Percentiles rank a stretch among this genome's conserved stretches.
phyloP scores from a whole-genome alignment of 35 echinoderm and acorn worm species.

The Diadema setosum region DNA sequence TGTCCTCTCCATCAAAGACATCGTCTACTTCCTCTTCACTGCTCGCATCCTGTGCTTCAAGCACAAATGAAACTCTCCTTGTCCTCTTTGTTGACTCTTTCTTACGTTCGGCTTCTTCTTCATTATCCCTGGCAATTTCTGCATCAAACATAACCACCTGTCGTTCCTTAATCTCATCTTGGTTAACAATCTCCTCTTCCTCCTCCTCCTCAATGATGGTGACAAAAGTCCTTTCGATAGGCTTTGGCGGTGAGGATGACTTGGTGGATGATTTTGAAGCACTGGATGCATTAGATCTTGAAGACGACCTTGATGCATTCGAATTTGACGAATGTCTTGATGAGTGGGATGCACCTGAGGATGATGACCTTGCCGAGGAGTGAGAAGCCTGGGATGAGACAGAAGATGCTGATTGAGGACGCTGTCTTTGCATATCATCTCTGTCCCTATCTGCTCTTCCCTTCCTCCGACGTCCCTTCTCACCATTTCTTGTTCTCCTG shows the following conservation, averaged over 20 bases:
- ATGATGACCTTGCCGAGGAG: background rate
- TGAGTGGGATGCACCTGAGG: background rate
- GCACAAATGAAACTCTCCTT: background rate
- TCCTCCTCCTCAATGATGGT: conserved; percentile 2
- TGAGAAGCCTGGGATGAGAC: background rate
- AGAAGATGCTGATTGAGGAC: background rate
- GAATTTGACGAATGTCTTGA: background rate
- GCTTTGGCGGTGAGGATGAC: background rate
- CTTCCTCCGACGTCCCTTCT: background rate
- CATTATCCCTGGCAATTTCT: background rate
- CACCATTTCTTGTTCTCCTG: background rate
- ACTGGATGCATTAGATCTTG: background rate
- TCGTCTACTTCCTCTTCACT: background rate
- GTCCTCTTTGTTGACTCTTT: background rate
- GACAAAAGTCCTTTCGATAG: background rate
- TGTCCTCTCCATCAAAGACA: background rate
- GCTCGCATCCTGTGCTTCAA: background rate
- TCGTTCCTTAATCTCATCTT: background rate
- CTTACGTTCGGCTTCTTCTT: background rate
- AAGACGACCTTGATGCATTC: background rate
- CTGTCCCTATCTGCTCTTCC: background rate
- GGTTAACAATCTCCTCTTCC: background rate
- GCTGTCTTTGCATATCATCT: background rate
- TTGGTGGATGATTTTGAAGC: background rate
- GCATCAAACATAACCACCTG: background rate